Evolutionary conservation across 2,888 invertebrate genomes (phyloP), one percentile per base, ranked within the genome.

Genomic region (Erannis defoliaria): DNA sequence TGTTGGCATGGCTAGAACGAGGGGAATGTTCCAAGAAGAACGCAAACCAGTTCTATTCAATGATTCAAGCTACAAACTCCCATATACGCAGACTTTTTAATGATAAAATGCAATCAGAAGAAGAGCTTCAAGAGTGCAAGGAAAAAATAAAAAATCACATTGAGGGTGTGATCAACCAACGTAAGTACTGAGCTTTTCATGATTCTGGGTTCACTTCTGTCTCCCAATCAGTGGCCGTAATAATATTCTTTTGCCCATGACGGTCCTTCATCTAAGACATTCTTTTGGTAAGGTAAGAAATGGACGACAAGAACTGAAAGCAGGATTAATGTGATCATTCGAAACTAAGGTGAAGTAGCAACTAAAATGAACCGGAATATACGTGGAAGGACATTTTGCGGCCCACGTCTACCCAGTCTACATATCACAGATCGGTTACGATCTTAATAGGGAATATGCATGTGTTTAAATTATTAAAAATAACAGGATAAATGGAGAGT

Each of bases 31-130:
- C 95, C 46, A 98, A 98, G 85, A 95, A 97, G 64, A 98, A 98
- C 85, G 95, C 97, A 1, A 98, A 97, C 81, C 96, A 96, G 40
- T 99, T 99, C 89, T 99, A 99, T 87, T 97, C 98, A 6, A 98
- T 99, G 98, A 97, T 99, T 65, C 98, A 99, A 90, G 97, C 97
- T 23, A 97, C 98, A 0, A 98, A 99, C 89, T 96, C 98, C 0
- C 98, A 99, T 80, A 97, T 98, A 6, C 94, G 98, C 10, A 94
- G 98, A 51, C 90, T 99, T 40, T 94, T 97, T 51, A 95, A 94
- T 70, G 98, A 99, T 81, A 98, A 98, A 89, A 94, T 95, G 63
- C 95, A 96, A 66, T 96, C 96, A 74, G 98, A 98, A 84, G 98
- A 98, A 68, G 98, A 99, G 82, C 89, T 98, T 54, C 95, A 96